These are phyloP conservation scores for Ceratothoa steindachneri DNA, from an alignment of 2,888 invertebrate species.

Conservation along the genomic window DNA sequence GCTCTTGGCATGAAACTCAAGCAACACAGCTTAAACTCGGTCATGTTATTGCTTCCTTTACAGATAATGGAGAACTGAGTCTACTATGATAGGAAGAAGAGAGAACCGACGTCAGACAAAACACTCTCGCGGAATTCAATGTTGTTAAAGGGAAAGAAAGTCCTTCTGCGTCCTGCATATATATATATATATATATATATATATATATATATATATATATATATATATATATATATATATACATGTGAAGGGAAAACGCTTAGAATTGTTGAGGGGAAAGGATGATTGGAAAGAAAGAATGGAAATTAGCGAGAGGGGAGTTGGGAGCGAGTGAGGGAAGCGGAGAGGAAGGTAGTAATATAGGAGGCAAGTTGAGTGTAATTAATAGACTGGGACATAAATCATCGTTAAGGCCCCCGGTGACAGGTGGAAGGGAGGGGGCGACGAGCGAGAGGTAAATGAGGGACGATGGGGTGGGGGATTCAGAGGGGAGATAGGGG, in stretches of 20 bases:
- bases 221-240: constrained; percentile 5
- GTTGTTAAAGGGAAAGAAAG: no score
- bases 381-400: constrained; percentile 45
- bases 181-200: not conserved
- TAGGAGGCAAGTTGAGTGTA: constrained; percentile 36
- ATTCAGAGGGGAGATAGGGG: no score
- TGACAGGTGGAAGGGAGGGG: constrained; percentile 38
- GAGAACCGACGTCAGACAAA: no score
- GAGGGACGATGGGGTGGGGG: not conserved
- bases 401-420: constrained; percentile 42
- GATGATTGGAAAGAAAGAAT: constrained; percentile 5
- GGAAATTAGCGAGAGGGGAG: constrained; percentile 15
- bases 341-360: constrained; percentile 31
- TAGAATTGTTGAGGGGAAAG: not conserved
- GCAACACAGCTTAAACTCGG: no score
- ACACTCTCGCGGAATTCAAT: no score
- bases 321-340: constrained; percentile 18
- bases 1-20: no score
- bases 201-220: constrained; percentile 12
- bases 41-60: no score
- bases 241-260: not conserved
- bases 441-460: constrained; percentile 4
- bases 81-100: no score
- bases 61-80: no score
- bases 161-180: no score